Conservation (phyloP, 37 sponge, comb jelly and placozoan genomes). For the Oscarella lobularis region DNA sequence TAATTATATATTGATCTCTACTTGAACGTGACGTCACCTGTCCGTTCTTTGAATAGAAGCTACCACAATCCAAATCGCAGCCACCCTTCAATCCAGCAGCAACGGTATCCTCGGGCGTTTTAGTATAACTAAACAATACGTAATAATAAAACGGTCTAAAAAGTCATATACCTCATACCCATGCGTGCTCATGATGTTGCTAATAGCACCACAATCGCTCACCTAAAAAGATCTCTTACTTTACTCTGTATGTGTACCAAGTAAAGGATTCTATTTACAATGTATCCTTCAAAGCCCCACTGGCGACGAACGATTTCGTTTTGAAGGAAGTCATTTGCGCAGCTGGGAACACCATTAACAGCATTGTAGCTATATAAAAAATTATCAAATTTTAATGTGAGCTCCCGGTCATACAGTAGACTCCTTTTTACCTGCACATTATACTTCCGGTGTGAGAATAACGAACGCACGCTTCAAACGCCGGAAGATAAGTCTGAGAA, state of each 20-base stretch:
- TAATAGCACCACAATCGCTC: slow-evolving; percentile 74
- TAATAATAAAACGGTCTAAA: no score
- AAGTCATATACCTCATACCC: slow-evolving; percentile 41
- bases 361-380: slow-evolving; percentile 42
- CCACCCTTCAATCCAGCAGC: slow-evolving; percentile 42
- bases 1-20: neutral
- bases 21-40: slow-evolving; percentile 3
- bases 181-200: slow-evolving; percentile 30
- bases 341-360: slow-evolving; percentile 64
- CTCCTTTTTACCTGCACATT: slow-evolving; percentile 32
- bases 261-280: slow-evolving; percentile 16
- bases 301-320: slow-evolving; percentile 41
- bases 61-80: slow-evolving; percentile 65
- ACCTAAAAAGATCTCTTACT: slow-evolving; percentile 32
- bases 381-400: no score
- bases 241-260: neutral
- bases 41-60: slow-evolving; percentile 39
- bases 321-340: slow-evolving; percentile 48
- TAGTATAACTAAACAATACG: slow-evolving; percentile 50
- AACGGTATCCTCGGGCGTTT: slow-evolving; percentile 32
- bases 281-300: slow-evolving; percentile 51
- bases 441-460: slow-evolving; percentile 27
- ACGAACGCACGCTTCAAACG: slow-evolving; percentile 35
- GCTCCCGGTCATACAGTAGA: neutral
- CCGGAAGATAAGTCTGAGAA: slow-evolving; percentile 41